Evolutionary conservation across 2,113 vertebrate species (phyloP).

Genomic region (Rhinogobius similis): DNA sequence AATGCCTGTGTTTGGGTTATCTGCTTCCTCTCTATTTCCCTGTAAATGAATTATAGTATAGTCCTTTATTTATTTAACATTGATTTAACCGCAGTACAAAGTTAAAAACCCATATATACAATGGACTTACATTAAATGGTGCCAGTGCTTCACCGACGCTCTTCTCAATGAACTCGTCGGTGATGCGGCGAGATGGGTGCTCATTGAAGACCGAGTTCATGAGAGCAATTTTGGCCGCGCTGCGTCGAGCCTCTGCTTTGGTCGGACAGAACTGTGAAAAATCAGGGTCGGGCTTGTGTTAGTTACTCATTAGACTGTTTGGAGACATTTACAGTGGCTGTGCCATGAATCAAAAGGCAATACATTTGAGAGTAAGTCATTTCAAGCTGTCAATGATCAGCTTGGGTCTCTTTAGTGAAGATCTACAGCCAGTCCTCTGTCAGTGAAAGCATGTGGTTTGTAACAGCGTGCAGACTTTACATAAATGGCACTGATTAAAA

Average conservation of each 20-base stretch:
- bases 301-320: background rate
- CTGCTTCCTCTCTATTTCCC: slow-evolving; percentile 94
- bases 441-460: too few relatives aligned
- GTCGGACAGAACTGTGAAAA: slow-evolving; percentile 91
- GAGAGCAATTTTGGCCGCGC: slow-evolving; percentile 94
- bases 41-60: slow-evolving; percentile 51
- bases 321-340: too few relatives aligned
- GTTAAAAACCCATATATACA: background rate
- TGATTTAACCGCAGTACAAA: background rate
- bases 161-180: slow-evolving; percentile 96
- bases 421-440: too few relatives aligned
- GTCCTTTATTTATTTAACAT: background rate
- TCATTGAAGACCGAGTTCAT: slow-evolving; percentile 99
- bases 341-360: too few relatives aligned
- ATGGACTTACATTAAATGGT: slow-evolving; percentile 88
- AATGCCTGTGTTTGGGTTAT: slow-evolving; percentile 94
- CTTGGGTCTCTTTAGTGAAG: too few relatives aligned
- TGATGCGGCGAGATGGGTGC: slow-evolving; percentile 94
- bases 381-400: too few relatives aligned
- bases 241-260: slow-evolving; percentile 92
- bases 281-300: slow-evolving; percentile 2
- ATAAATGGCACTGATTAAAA: too few relatives aligned
- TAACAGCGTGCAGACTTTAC: too few relatives aligned
- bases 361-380: too few relatives aligned
- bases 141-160: slow-evolving; percentile 93